Evolutionary conservation across 2,797 vertebrate species (phyloP), one percentile per base, ranked within the genome.

Genomic region (Apogon talboti): DNA sequence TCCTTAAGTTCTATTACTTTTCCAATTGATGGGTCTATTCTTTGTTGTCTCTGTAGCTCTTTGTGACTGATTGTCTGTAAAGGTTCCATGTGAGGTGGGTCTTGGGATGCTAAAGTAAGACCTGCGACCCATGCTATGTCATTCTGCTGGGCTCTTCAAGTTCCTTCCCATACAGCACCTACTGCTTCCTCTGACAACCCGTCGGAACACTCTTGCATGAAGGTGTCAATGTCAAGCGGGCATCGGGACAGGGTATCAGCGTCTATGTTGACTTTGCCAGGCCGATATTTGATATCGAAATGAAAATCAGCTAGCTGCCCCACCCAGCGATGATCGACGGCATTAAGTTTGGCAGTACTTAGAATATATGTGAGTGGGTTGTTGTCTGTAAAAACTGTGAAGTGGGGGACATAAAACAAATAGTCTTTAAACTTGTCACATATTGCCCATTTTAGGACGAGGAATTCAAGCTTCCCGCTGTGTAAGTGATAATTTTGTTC

Each of bases 121-220:
- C 55, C 38, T 14, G 54, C 54, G 7, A 68, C 46, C 65, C 65
- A 68, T 3, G 65, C 18, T 1, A 24, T 45, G 14, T 63, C 55
- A 9, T 40, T 40, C 6, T 68, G 11, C 14, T 48, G 24, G 11
- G 46, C 21, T 30, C 21, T 50, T 10, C 35, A 11, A 33, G n/a
- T 58, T 15, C 65, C 54, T 42, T 51, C 33, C 54, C 65, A 68
- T 10, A 50, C 37, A 3, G 46, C 37, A 33, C 21, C 8, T 1
- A 58, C 16, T 4, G 47, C 54, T 24, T 67, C 65, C 19, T 12
- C 14, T 24, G 21, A 2, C 21, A 24, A 5, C 21, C 5, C 21
- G 2, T 24, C 21, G 2, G 30, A 33, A 6, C 30, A 33, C 30
- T 33, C 30, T 33, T 1, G 2, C 8, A 33, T 3, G 21, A 24